These are phyloP conservation scores for Bombyx huttoni DNA, from an alignment of 2,888 invertebrate species.

Conservation along the genomic window DNA sequence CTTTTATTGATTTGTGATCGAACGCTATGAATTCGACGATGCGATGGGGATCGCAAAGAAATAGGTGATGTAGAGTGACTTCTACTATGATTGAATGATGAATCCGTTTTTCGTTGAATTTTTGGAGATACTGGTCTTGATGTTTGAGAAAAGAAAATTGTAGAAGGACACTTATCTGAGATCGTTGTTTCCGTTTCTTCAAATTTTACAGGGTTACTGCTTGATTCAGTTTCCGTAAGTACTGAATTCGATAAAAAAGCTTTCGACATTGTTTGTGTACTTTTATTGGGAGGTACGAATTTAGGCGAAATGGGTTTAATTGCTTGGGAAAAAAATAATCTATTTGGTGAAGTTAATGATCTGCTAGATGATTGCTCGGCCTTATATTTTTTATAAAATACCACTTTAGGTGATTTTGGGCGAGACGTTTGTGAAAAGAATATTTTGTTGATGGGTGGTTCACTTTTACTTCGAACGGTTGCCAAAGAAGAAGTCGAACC, in stretches of 20 bases:
- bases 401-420: slow-evolving; percentile 50
- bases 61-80: slow-evolving; percentile 72
- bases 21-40: slow-evolving; percentile 74
- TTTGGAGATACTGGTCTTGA: slow-evolving; percentile 56
- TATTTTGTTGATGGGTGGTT: slow-evolving; percentile 72
- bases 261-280: slow-evolving; percentile 38
- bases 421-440: slow-evolving; percentile 65
- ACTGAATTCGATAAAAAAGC: slow-evolving; percentile 16
- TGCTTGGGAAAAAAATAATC: slow-evolving; percentile 42
- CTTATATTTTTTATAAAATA: slow-evolving; percentile 44
- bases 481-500: slow-evolving; percentile 61
- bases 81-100: slow-evolving; percentile 26
- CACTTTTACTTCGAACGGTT: slow-evolving; percentile 74
- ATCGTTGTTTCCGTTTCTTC: slow-evolving; percentile 9
- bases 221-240: slow-evolving; percentile 29
- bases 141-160: slow-evolving; percentile 50
- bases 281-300: slow-evolving; percentile 20
- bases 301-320: slow-evolving; percentile 49
- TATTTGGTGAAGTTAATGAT: slow-evolving; percentile 32
- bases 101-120: slow-evolving; percentile 24
- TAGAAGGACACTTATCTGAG: slow-evolving; percentile 23
- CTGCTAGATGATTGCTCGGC: slow-evolving; percentile 15
- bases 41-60: slow-evolving; percentile 76
- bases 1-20: slow-evolving; percentile 48
- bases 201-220: background rate